Evolutionary conservation across 1,140 invertebrate genomes (phyloP), one percentile per base, ranked within the genome.

Genomic region (Cydia fagiglandana): DNA sequence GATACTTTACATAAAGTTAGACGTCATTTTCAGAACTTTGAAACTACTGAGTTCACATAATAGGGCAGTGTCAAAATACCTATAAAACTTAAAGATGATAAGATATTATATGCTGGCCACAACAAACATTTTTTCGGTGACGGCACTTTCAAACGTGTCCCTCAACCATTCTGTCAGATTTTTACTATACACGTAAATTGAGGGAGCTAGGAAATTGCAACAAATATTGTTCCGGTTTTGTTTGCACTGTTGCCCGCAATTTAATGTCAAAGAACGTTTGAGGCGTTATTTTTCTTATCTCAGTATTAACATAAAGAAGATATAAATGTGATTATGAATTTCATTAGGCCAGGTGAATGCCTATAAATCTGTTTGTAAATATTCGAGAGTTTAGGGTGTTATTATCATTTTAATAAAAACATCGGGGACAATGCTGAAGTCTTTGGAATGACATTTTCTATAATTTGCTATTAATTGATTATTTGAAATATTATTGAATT

Each of bases 351-450:
- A 64, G 28, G 28, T 20, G 17, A 64, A 64, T 64, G 56, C 56
- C 4, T 64, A 2, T 24, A 64, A 15, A 64, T 17, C 56, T 17
- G 4, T 28, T 64, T 64, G 30, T 30, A 24, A 64, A 4, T 0
- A 64, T 3, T 64, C 61, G 9, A 64, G 28, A 24, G 9, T 64
- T 64, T 24, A 30, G 20, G 61, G 61, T 64, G 61, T 12, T 64
- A 64, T 64, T 64, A 28, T 64, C 61, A 64, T 64, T 64, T 30
- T 30, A 64, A 64, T 15, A 64, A 9, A 64, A 64, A 64, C 61
- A 64, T 64, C 61, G 30, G 61, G 56, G 17, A 64, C 3, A 64
- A 64, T 20, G 56, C 56, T 20, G 56, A 64, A 64, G 56, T 24
- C 20, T 64, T 4, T 64, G 56, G 56, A 17, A 64, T 64, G 56